phyloP scores from a whole-genome alignment of 2,888 invertebrate species.

The Odontocolon sp. region DNA sequence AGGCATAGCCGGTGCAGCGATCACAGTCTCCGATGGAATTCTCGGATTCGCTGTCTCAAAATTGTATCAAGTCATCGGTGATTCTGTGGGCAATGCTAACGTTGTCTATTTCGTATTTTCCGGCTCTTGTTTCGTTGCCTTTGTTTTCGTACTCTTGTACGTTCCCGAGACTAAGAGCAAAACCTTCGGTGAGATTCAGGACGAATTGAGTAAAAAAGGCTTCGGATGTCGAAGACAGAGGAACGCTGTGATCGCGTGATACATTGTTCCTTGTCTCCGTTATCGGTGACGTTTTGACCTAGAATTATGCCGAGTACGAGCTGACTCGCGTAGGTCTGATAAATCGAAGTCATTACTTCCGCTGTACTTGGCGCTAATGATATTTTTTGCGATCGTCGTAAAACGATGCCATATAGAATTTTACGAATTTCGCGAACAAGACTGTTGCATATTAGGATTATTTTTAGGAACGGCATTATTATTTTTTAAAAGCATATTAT shows the following conservation, averaged over 20 bases:
- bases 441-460: not conserved
- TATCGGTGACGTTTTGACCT: not conserved
- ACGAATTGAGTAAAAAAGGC: conserved; percentile 63
- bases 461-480: not conserved
- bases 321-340: not conserved
- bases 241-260: conserved; percentile 9
- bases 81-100: conserved; percentile 65
- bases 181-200: conserved; percentile 75
- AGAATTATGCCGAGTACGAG: not conserved
- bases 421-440: not conserved
- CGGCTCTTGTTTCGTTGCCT: conserved; percentile 71
- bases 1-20: conserved; percentile 73
- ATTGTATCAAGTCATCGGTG: conserved; percentile 73
- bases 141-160: conserved; percentile 71
- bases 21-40: conserved; percentile 76
- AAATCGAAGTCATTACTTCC: not conserved
- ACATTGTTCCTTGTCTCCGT: not conserved
- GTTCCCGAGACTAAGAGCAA: conserved; percentile 78
- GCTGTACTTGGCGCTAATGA: too few relatives aligned
- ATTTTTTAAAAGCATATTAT: not conserved
- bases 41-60: conserved; percentile 76
- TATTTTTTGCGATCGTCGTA: too few relatives aligned
- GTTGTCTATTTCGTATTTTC: conserved; percentile 74
- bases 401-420: not conserved
- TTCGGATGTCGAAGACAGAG: conserved; percentile 38